These are phyloP conservation scores for Phenganax subtilis DNA, from an alignment of 92 coral and sea anemone genomes.

Conservation along the genomic window DNA sequence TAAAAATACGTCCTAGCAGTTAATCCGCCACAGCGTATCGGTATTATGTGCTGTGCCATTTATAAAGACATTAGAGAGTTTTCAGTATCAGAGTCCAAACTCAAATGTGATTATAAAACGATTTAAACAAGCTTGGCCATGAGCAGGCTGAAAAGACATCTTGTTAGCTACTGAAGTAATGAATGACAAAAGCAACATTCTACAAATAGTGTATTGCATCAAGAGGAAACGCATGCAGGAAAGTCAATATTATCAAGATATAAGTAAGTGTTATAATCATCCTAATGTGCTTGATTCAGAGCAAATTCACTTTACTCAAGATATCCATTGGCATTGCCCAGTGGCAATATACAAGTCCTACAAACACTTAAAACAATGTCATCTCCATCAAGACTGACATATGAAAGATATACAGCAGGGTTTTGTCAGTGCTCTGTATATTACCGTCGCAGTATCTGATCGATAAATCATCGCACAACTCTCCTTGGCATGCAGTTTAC, in stretches of 20 bases:
- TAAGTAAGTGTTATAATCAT: slow-evolving; percentile 9
- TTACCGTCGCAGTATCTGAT: neutral
- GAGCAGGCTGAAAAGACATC: no score
- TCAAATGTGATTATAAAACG: no score
- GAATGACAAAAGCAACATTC: neutral
- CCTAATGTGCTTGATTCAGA: neutral
- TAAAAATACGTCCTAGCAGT: no score
- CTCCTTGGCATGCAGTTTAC: neutral
- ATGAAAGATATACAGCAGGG: neutral
- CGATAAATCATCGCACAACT: neutral
- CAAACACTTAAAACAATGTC: neutral
- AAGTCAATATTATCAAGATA: neutral
- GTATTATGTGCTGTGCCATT: no score
- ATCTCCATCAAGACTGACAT: no score
- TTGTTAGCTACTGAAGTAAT: neutral
- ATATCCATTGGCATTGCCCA: neutral
- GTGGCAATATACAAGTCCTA: no score
- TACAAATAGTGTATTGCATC: neutral
- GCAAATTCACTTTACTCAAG: neutral
- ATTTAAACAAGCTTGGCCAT: no score
- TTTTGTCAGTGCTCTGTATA: neutral
- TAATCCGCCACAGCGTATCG: no score
- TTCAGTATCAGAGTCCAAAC: no score
- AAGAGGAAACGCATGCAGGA: slow-evolving; percentile 3
- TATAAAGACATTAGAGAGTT: no score